These are phyloP conservation scores for Coptodon rendalli DNA, from an alignment of 2,113 vertebrate genomes.

Conservation along the genomic window DNA sequence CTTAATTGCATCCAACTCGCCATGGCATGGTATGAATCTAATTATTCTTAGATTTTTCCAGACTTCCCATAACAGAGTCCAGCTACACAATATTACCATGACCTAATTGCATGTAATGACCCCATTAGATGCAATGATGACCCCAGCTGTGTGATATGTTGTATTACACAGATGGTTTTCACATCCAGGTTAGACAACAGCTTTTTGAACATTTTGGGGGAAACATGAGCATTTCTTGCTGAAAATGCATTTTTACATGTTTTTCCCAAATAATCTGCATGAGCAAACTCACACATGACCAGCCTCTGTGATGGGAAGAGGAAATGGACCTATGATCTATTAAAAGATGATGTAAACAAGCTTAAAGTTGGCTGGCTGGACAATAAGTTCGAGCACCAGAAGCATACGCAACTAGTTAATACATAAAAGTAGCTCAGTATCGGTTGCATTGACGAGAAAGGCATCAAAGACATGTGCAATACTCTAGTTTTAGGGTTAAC, in stretches of 20 bases:
- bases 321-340: neutral
- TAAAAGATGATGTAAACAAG: neutral
- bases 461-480: neutral
- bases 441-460: neutral
- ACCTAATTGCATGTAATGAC: neutral
- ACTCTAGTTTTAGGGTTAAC: neutral
- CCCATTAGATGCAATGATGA: neutral
- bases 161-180: neutral
- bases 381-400: neutral
- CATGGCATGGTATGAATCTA: neutral
- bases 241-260: neutral
- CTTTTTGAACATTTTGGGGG: neutral
- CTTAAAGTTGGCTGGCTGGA: neutral
- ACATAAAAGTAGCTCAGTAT: neutral
- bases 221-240: neutral
- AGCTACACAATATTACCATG: neutral
- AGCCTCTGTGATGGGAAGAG: neutral
- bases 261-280: neutral
- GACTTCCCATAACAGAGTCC: neutral
- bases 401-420: neutral
- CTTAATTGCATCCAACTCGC: neutral
- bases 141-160: neutral
- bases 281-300: neutral
- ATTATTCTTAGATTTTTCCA: neutral
- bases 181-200: neutral